phyloP scores from a whole-genome alignment of 2,797 vertebrate species.

The Numenius phaeopus region DNA sequence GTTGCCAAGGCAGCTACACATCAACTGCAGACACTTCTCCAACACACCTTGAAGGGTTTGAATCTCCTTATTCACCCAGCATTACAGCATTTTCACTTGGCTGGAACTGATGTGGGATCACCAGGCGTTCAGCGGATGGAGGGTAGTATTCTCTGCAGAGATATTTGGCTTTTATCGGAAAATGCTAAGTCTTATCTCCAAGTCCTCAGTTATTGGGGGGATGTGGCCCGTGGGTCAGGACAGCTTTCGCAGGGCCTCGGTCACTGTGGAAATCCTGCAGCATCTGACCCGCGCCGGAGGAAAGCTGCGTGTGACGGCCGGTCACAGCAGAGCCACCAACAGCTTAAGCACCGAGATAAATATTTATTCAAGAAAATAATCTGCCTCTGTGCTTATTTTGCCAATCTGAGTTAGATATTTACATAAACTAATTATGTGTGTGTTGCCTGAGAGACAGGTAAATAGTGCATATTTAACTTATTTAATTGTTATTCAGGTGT shows the following conservation, averaged over 20 bases:
- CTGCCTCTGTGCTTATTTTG: constrained; percentile 40
- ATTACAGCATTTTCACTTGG: not conserved
- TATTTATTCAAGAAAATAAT: constrained; percentile 5
- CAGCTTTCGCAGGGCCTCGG: not conserved
- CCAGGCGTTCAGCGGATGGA: not conserved
- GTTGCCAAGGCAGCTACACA: not conserved
- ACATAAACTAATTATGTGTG: constrained; percentile 52
- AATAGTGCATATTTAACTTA: constrained; percentile 18
- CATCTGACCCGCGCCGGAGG: accelerated
- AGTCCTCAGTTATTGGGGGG: not conserved
- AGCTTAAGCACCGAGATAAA: not conserved
- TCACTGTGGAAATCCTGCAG: not conserved
- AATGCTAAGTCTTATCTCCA: not conserved
- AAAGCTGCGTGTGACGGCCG: accelerated
- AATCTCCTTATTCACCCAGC: not conserved
- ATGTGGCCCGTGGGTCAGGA: not conserved
- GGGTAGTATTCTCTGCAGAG: not conserved
- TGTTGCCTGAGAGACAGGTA: constrained; percentile 45
- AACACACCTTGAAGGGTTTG: not conserved
- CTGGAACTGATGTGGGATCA: not conserved
- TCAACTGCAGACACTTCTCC: not conserved
- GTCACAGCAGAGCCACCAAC: not conserved
- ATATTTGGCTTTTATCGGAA: not conserved
- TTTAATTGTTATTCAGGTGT: not conserved
- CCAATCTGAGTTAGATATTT: constrained; percentile 34